These are phyloP conservation scores for Hylomyscus alleni DNA, from an alignment of 2,797 vertebrate species.

Conservation along the genomic window DNA sequence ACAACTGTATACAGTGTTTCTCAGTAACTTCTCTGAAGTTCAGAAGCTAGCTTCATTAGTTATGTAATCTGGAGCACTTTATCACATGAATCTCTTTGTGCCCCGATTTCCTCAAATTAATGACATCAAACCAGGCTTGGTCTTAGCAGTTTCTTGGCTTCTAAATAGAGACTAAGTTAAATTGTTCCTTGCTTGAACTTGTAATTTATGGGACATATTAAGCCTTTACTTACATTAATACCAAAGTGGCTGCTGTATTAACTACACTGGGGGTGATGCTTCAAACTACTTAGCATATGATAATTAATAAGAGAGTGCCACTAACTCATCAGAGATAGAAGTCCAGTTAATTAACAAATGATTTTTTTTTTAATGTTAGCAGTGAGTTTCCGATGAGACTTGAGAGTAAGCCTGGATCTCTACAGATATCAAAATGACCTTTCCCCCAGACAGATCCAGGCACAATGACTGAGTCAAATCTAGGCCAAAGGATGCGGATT, in stretches of 20 bases:
- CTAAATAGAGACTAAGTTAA: neutral
- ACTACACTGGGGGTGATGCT: neutral
- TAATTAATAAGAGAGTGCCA: neutral
- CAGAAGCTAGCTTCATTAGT: neutral
- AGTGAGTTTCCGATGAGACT: neutral
- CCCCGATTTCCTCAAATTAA: slow-evolving; percentile 3
- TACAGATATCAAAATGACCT: slow-evolving; percentile 27
- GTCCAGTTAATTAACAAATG: slow-evolving; percentile 38
- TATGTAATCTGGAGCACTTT: neutral
- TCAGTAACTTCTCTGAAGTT: neutral
- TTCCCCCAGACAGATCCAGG: neutral
- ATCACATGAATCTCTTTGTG: neutral
- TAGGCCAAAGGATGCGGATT: neutral
- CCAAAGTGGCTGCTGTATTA: slow-evolving; percentile 4
- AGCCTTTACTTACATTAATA: neutral
- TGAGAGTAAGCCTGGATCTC: neutral
- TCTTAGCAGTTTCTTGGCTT: neutral
- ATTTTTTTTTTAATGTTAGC: neutral
- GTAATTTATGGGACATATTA: neutral
- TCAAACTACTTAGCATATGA: neutral
- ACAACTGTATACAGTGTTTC: neutral
- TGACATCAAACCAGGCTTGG: slow-evolving; percentile 11
- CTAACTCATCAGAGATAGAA: neutral
- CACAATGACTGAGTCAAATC: neutral
- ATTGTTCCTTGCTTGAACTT: neutral